Base-by-base conservation (phyloP, 2,113 vertebrate species). In the Antigone vipio region DNA sequence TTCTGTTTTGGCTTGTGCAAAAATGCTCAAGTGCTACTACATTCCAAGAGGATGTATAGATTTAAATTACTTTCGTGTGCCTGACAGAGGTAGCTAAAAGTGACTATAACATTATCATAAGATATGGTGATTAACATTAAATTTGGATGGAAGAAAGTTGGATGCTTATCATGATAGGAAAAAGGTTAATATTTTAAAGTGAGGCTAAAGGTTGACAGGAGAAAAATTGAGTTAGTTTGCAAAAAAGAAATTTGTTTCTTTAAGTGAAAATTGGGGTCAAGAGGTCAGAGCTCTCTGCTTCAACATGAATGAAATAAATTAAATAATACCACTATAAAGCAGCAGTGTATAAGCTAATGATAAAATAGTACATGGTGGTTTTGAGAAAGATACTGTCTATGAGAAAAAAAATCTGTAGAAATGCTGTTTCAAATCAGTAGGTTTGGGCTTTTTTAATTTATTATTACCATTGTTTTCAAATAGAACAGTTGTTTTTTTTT, bases 201-300 rank as follows among this genome's bases (percentile, higher is more conserved):
- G 84, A 96, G 97, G 97, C 92, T 97, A 98, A 98, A 98, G 97
- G 98, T 98, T 98, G 98, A 98, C 98, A 98, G 97, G 96, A 98
- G 98, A 98, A 98, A 98, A 98, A 98, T 98, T 98, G 97, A 98
- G 97, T 98, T 98, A 98, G 98, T 98, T 98, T 98, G 97, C 96
- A 96, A 98, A 98, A 97, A 95, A 97, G 95, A 98, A 98, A 98
- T 98, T 98, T 98, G 98, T 98, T 98, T 98, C 98, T 98, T 98
- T 98, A 98, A 98, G 98, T 98, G 98, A 98, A 98, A 98, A 98
- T 98, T 98, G 97, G 93, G 98, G 98, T 98, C 98, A 97, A 82
- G 91, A 98, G 98, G 98, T 97, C 97, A 96, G 79, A 91, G 89
- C 96, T 97, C 84, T 97, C 97, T 97, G 89, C 91, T 97, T 96